Conservation (phyloP, 2,113 vertebrate species). For the Sinosuthora webbiana region DNA sequence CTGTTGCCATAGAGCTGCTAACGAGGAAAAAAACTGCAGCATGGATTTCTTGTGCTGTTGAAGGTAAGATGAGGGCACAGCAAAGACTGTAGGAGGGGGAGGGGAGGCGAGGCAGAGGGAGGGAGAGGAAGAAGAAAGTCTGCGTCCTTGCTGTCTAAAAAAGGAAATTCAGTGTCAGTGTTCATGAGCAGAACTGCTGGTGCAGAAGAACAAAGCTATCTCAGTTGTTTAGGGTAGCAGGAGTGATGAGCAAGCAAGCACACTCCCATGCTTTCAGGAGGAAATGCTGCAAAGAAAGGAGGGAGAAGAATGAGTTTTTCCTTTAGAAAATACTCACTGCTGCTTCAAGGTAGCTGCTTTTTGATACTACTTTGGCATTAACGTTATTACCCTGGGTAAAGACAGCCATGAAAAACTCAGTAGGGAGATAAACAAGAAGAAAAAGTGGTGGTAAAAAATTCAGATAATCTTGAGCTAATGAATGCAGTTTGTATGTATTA, state of each 20-base stretch:
- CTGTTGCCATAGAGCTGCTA: slow-evolving; percentile 58
- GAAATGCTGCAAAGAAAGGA: slow-evolving; percentile 23
- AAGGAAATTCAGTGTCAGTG: slow-evolving; percentile 53
- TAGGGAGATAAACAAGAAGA: neutral
- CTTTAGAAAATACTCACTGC: neutral
- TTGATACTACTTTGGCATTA: neutral
- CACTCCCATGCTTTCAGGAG: neutral
- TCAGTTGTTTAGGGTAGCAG: slow-evolving; percentile 30
- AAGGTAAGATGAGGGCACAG: slow-evolving; percentile 61
- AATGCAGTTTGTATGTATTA: neutral
- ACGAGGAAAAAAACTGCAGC: slow-evolving; percentile 33
- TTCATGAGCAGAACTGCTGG: slow-evolving; percentile 33
- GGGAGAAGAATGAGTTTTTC: neutral
- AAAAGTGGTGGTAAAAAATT: neutral
- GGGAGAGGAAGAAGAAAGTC: slow-evolving; percentile 49
- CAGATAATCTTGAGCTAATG: neutral
- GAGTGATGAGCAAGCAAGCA: slow-evolving; percentile 43
- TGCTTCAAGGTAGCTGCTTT: slow-evolving; percentile 3
- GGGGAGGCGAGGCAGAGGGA: slow-evolving; percentile 39
- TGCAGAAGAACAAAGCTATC: slow-evolving; percentile 58
- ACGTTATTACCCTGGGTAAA: neutral
- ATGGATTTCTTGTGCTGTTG: slow-evolving; percentile 50
- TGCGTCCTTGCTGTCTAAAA: slow-evolving; percentile 59
- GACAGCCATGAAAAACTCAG: neutral
- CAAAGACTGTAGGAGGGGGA: slow-evolving; percentile 39